Conservation (phyloP, 2,113 vertebrate species). For the Montifringilla adamsi region DNA sequence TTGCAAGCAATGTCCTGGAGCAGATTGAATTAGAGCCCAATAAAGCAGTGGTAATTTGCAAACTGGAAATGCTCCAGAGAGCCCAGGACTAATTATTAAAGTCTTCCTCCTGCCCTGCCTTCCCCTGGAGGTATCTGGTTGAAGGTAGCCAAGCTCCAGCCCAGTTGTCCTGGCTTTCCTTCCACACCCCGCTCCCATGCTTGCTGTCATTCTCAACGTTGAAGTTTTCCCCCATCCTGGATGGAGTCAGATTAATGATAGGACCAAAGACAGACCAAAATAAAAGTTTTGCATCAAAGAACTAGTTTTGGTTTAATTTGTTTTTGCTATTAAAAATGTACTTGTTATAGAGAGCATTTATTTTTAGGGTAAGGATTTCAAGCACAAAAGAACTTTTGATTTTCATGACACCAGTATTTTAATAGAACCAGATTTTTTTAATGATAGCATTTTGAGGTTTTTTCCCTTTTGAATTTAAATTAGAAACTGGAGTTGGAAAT, state of each 20-base stretch:
- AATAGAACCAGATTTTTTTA: neutral
- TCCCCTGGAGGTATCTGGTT: neutral
- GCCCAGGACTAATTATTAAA: conserved; percentile 22
- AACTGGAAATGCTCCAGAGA: conserved; percentile 37
- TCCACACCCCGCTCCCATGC: rapidly evolving
- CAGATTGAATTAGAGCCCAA: conserved; percentile 13
- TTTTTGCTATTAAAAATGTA: neutral
- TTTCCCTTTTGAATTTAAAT: neutral
- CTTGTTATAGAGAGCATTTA: neutral
- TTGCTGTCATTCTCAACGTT: neutral
- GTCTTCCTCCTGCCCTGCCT: conserved; percentile 1
- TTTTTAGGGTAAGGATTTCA: neutral
- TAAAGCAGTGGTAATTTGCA: conserved; percentile 44
- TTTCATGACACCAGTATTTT: neutral
- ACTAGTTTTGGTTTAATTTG: neutral
- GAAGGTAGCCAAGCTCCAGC: neutral
- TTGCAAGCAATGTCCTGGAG: conserved; percentile 9
- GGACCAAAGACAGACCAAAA: neutral
- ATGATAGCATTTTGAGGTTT: neutral
- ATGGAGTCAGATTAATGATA: neutral
- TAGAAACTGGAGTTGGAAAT: neutral
- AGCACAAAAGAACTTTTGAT: neutral
- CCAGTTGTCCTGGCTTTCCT: neutral
- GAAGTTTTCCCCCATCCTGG: neutral
- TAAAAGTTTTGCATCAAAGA: neutral